Evolutionary conservation across 2,888 invertebrate species (phyloP).

Genomic region (Mamestra brassicae): DNA sequence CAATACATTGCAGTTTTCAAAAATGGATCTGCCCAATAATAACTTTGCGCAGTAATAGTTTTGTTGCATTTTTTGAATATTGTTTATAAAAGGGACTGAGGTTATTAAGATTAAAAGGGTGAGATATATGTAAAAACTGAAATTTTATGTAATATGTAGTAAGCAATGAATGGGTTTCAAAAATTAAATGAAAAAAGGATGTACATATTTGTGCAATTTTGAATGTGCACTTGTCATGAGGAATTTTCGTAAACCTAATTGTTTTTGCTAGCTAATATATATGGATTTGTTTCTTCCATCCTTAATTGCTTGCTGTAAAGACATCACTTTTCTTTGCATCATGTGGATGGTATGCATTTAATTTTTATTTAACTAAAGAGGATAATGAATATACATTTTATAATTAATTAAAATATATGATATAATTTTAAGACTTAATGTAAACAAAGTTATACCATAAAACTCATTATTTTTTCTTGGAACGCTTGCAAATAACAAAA

Average conservation of each 20-base stretch:
- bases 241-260: constrained; percentile 40
- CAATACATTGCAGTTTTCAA: constrained; percentile 95
- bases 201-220: constrained; percentile 30
- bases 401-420: neutral
- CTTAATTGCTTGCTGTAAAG: neutral
- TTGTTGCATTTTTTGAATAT: constrained; percentile 54
- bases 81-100: constrained; percentile 66
- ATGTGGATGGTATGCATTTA: constrained; percentile 19
- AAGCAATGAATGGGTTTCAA: constrained; percentile 19
- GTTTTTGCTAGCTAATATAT: neutral
- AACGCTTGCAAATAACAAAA: neutral
- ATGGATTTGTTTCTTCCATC: constrained; percentile 1
- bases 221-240: constrained; percentile 28
- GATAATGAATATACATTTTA: constrained; percentile 2
- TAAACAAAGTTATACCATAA: neutral
- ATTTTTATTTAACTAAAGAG: constrained; percentile 23
- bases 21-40: constrained; percentile 84
- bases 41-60: constrained; percentile 84
- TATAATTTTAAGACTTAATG: neutral
- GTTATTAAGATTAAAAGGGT: constrained; percentile 67
- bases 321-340: constrained; percentile 4
- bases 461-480: neutral
- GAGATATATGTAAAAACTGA: constrained; percentile 46
- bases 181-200: constrained; percentile 26
- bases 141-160: constrained; percentile 52